These are phyloP conservation scores for Canis aureus DNA, from an alignment of 2,113 vertebrate genomes.

Conservation along the genomic window DNA sequence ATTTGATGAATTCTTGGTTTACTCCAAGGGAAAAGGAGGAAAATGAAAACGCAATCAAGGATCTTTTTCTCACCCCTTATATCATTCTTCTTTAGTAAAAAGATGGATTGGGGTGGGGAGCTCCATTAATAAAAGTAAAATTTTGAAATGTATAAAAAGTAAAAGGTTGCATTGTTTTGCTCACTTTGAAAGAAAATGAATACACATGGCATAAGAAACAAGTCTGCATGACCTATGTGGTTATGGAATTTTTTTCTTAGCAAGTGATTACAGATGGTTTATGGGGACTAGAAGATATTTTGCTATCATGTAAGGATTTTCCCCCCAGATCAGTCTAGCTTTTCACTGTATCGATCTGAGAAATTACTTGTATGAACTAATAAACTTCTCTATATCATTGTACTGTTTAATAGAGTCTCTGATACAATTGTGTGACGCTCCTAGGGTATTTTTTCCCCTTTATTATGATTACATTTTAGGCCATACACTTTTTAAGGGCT, in stretches of 20 bases:
- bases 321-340: slow-evolving; percentile 63
- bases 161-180: slow-evolving; percentile 82
- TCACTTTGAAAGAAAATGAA: slow-evolving; percentile 79
- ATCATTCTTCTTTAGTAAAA: slow-evolving; percentile 64
- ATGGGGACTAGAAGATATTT: slow-evolving; percentile 57
- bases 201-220: slow-evolving; percentile 76
- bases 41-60: slow-evolving; percentile 57
- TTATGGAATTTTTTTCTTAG: slow-evolving; percentile 74
- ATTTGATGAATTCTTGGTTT: slow-evolving; percentile 47
- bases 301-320: slow-evolving; percentile 64
- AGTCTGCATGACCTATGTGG: slow-evolving; percentile 64
- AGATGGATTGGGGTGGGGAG: slow-evolving; percentile 66
- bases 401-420: slow-evolving; percentile 70
- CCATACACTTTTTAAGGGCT: slow-evolving; percentile 77
- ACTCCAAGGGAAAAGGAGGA: slow-evolving; percentile 50
- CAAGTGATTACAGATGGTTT: slow-evolving; percentile 61
- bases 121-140: slow-evolving; percentile 79
- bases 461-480: slow-evolving; percentile 45
- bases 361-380: slow-evolving; percentile 79
- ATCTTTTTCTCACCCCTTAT: slow-evolving; percentile 30
- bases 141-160: slow-evolving; percentile 82
- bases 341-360: slow-evolving; percentile 64
- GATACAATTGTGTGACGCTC: background rate
- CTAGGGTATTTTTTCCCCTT: slow-evolving; percentile 49
- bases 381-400: slow-evolving; percentile 73